A percentile compares a stretch with the other conserved stretches of the same genome.
These are phyloP conservation scores for Gastrophysa polygoni DNA, from an alignment of 2,888 invertebrate genomes.

Conservation along the genomic window DNA sequence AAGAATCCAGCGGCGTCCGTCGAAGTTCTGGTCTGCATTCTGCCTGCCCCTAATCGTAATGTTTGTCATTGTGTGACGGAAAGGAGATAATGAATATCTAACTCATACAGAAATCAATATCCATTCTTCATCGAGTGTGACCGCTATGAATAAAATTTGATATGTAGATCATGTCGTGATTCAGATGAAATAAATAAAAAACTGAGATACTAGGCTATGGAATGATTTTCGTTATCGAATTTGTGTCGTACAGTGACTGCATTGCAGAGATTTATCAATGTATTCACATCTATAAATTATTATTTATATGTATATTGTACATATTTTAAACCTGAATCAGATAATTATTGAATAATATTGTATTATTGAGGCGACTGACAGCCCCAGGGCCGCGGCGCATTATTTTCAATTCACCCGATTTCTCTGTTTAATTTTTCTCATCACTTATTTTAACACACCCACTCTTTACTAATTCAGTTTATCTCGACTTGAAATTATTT, in stretches of 20 bases:
- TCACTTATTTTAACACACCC: slow-evolving; percentile 26
- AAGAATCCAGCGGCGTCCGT: slow-evolving; percentile 29
- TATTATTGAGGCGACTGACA: slow-evolving; percentile 46
- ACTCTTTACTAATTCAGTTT: slow-evolving; percentile 26
- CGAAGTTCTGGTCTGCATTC: neutral
- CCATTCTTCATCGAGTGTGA: too few species aligned
- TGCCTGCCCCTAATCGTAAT: neutral
- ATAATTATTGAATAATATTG: slow-evolving; percentile 44
- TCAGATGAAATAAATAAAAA: too few species aligned
- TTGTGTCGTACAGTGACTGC: slow-evolving; percentile 27
- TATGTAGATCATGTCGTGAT: too few species aligned
- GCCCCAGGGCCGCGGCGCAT: slow-evolving; percentile 47
- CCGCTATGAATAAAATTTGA: too few species aligned
- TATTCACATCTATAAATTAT: slow-evolving; percentile 50
- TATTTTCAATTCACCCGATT: slow-evolving; percentile 32
- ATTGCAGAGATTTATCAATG: slow-evolving; percentile 41
- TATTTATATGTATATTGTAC: slow-evolving; percentile 56
- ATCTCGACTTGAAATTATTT: slow-evolving; percentile 17
- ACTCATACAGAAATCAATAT: too few species aligned
- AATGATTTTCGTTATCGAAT: slow-evolving; percentile 6
- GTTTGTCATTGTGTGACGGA: neutral
- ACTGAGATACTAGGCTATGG: too few species aligned
- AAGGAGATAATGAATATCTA: neutral
- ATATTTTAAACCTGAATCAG: slow-evolving; percentile 54
- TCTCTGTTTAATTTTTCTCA: slow-evolving; percentile 18